Conservation (phyloP, 2,797 vertebrate species). For the Austrolebias charrua region DNA sequence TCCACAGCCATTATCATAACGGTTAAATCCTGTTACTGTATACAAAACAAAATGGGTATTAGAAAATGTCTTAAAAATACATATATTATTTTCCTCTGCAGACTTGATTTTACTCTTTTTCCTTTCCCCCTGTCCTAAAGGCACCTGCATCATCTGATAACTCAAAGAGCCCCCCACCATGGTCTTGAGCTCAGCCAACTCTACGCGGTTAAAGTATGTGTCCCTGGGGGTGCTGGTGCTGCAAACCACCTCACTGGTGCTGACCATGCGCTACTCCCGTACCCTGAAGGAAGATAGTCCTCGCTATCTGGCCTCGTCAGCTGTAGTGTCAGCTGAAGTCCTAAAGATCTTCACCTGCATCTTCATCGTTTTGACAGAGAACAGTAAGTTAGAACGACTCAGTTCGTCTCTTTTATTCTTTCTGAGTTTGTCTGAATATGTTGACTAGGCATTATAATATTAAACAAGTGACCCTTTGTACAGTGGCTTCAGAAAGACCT, state of each 20-base stretch:
- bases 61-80: not conserved
- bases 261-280: slow-evolving; percentile 97
- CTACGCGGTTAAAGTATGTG: slow-evolving; percentile 86
- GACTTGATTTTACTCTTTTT: not conserved
- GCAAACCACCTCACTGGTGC: slow-evolving; percentile 95
- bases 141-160: not conserved
- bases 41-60: too few relatives aligned
- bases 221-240: slow-evolving; percentile 94
- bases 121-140: slow-evolving; percentile 9
- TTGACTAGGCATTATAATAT: not conserved
- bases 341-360: slow-evolving; percentile 90
- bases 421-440: not conserved
- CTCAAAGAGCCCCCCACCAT: slow-evolving; percentile 9
- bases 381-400: slow-evolving; percentile 68
- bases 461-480: not conserved
- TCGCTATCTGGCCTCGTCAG: slow-evolving; percentile 96
- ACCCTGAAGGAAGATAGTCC: slow-evolving; percentile 90
- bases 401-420: not conserved
- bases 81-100: not conserved
- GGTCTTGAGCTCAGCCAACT: slow-evolving; percentile 7
- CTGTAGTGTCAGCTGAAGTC: slow-evolving; percentile 91
- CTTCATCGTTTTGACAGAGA: slow-evolving; percentile 88
- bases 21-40: too few relatives aligned
- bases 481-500: too few relatives aligned
- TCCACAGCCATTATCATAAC: too few relatives aligned